Evolutionary conservation across 2,888 invertebrate species (phyloP), one percentile per base, ranked within the genome.

Genomic region (Coenonympha arcania): DNA sequence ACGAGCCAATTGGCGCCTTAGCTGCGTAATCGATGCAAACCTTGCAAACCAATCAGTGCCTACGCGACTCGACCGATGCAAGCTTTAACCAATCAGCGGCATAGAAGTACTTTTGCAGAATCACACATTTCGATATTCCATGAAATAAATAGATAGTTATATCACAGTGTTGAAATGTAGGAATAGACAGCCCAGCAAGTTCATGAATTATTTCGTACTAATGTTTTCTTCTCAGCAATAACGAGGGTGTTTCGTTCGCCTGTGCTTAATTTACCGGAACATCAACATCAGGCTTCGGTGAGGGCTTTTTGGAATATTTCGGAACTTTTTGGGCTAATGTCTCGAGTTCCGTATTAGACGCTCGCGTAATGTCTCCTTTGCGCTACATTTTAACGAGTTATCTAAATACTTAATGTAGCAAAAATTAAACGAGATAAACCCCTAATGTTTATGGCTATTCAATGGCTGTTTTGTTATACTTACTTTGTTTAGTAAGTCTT

Each of bases 141-240:
- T n/a, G n/a, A n/a, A n/a, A n/a, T n/a, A n/a, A n/a, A n/a, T n/a
- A n/a, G n/a, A n/a, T n/a, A n/a, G n/a, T n/a, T n/a, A n/a, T n/a
- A n/a, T n/a, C n/a, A n/a, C n/a, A n/a, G n/a, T n/a, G n/a, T n/a
- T n/a, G n/a, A n/a, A n/a, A n/a, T n/a, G n/a, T n/a, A n/a, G n/a
- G n/a, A n/a, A n/a, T n/a, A 36, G 36, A 26, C 22, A 39, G 8
- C 30, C 34, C 33, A 19, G 26, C 6, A n/a, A 42, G 33, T 40
- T 52, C 48, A 40, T 52, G 48, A 48, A 44, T 48, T 52, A 48
- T 52, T 52, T 51, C 22, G 18, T 24, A 48, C 42, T 48, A 48
- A 52, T 52, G 40, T 48, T 33, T 36, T 24, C 46, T 36, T 19
- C 31, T 47, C 42, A 9, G 15, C 37, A 45, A 34, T 20, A 26